These are phyloP conservation scores for Holocentrus rufus DNA, from an alignment of 2,797 vertebrate genomes.

Conservation along the genomic window DNA sequence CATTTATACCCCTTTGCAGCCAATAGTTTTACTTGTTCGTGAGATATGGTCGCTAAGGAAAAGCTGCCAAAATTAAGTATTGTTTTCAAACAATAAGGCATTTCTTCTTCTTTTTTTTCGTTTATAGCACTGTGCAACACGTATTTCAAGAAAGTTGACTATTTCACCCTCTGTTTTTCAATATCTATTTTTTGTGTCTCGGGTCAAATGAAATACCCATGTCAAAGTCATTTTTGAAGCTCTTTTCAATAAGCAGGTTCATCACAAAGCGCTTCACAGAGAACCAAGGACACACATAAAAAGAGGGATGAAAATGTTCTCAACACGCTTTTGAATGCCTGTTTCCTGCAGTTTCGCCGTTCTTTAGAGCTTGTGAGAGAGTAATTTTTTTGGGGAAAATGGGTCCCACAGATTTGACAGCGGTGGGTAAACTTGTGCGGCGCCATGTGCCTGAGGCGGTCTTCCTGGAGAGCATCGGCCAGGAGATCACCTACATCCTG, in stretches of 20 bases:
- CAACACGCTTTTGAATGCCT: not conserved
- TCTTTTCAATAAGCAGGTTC: slow-evolving; percentile 2
- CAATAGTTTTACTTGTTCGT: not conserved
- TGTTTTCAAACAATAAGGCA: too few relatives aligned
- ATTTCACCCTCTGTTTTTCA: too few relatives aligned
- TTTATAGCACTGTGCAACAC: too few relatives aligned
- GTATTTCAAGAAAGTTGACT: too few relatives aligned
- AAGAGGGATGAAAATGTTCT: not conserved
- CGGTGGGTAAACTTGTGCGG: slow-evolving; percentile 82
- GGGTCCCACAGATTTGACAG: slow-evolving; percentile 61
- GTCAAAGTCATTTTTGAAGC: too few relatives aligned
- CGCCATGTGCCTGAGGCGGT: slow-evolving; percentile 88
- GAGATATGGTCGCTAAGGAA: not conserved
- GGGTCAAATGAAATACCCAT: too few relatives aligned
- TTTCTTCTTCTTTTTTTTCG: too few relatives aligned
- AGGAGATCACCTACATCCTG: slow-evolving; percentile 94
- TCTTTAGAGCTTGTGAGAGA: not conserved
- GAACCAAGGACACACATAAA: not conserved
- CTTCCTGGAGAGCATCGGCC: slow-evolving; percentile 93
- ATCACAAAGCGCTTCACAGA: not conserved
- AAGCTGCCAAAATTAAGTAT: too few relatives aligned
- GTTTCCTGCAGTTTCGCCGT: not conserved
- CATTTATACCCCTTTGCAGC: slow-evolving; percentile 1
- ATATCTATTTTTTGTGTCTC: too few relatives aligned
- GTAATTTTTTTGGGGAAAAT: slow-evolving; percentile 15